A percentile compares a stretch with the other conserved stretches of the same genome.
These are phyloP conservation scores for Parascotia fuliginaria DNA, from an alignment of 2,888 invertebrate genomes.

Conservation along the genomic window DNA sequence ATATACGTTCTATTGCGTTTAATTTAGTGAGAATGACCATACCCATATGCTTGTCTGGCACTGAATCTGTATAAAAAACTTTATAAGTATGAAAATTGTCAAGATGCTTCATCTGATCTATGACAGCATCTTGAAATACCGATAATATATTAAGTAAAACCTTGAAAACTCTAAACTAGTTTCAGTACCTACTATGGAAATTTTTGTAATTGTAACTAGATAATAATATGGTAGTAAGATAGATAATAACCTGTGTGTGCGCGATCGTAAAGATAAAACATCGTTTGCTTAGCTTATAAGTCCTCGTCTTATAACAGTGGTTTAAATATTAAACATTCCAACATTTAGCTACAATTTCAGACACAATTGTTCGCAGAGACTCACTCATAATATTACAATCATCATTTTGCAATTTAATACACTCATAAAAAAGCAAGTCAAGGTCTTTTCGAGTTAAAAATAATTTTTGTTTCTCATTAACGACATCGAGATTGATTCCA, in stretches of 20 bases:
- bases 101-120: no score
- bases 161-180: no score
- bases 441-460: constrained; percentile 15
- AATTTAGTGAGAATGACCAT: no score
- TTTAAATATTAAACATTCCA: background rate
- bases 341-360: background rate
- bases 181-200: no score
- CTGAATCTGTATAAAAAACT: no score
- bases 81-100: no score
- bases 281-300: background rate
- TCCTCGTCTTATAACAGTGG: background rate
- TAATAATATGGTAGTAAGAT: no score
- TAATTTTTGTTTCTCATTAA: constrained; percentile 17
- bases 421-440: constrained; percentile 5
- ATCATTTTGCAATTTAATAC: background rate
- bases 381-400: background rate
- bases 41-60: no score
- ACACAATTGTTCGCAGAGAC: background rate
- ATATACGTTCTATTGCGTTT: no score
- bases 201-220: background rate
- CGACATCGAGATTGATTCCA: constrained; percentile 40
- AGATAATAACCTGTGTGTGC: no score
- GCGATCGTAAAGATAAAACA: background rate
- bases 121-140: no score
- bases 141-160: no score